These are phyloP conservation scores for Sebastes oblongus DNA, from an alignment of 2,797 vertebrate genomes.

Conservation along the genomic window DNA sequence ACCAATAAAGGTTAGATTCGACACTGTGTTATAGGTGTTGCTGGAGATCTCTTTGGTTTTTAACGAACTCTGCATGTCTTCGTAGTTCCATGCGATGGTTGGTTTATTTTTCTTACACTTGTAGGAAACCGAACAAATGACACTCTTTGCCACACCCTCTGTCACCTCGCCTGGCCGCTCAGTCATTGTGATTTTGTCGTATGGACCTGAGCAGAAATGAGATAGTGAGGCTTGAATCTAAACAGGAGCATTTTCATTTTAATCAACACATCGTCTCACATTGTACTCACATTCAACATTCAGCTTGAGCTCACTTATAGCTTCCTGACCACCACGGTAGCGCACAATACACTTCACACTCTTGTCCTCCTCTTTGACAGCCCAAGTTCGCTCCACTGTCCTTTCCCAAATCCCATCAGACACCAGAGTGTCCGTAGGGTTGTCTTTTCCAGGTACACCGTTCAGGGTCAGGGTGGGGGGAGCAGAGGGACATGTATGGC, in stretches of 20 bases:
- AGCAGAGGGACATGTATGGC: conserved; percentile 47
- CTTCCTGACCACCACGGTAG: conserved; percentile 43
- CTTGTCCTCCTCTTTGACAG: conserved; percentile 33
- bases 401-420: conserved; percentile 63
- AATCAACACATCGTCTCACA: neutral
- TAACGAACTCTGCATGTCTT: conserved; percentile 43
- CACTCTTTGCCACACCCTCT: conserved; percentile 60
- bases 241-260: neutral
- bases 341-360: conserved; percentile 53
- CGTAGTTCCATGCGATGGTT: conserved; percentile 65
- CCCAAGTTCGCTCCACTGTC: conserved; percentile 45
- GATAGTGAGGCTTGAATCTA: neutral
- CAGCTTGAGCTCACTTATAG: conserved; percentile 40
- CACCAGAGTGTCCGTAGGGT: neutral
- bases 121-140: conserved; percentile 64
- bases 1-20: conserved; percentile 66
- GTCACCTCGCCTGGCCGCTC: conserved; percentile 32
- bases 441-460: conserved; percentile 15
- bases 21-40: neutral
- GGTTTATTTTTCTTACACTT: conserved; percentile 56
- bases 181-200: conserved; percentile 51
- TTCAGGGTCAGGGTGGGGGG: conserved; percentile 46
- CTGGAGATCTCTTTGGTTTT: neutral
- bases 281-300: conserved; percentile 67
- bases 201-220: conserved; percentile 49